Conservation (phyloP, 1,140 invertebrate species). For the Danaus melanippus region DNA sequence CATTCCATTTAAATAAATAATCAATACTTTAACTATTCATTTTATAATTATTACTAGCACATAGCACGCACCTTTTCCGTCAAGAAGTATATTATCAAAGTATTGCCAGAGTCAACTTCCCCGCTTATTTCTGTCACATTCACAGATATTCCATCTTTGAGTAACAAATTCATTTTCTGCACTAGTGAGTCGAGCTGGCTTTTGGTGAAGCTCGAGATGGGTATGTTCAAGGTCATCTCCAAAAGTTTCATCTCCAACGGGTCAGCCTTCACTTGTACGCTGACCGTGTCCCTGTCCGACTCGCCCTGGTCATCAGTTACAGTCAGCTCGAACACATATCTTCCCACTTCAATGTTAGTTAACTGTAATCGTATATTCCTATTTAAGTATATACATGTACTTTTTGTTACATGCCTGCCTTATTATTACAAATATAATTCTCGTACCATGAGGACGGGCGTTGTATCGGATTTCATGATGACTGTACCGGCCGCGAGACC, state of each 20-base stretch:
- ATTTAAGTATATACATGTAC: not conserved
- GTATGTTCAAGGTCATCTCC: conserved; percentile 84
- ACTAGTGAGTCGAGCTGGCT: conserved; percentile 82
- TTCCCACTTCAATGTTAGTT: conserved; percentile 87
- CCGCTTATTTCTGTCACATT: conserved; percentile 76
- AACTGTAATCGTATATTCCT: conserved; percentile 73
- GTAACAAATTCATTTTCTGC: conserved; percentile 81
- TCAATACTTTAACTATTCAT: no score
- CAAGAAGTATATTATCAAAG: conserved; percentile 66
- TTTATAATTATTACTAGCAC: no score
- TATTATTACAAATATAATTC: conserved; percentile 11
- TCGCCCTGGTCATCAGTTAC: conserved; percentile 92
- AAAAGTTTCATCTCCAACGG: conserved; percentile 82
- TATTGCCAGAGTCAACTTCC: conserved; percentile 72
- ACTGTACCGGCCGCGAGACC: conserved; percentile 89
- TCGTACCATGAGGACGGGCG: conserved; percentile 82
- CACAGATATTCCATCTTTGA: conserved; percentile 79
- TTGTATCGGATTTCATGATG: conserved; percentile 80
- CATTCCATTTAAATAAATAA: no score
- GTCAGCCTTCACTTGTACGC: conserved; percentile 88
- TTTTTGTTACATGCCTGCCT: no score
- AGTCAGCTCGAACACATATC: conserved; percentile 90
- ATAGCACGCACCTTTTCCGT: conserved; percentile 49
- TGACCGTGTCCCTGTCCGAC: conserved; percentile 84
- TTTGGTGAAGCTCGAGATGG: conserved; percentile 81